These are phyloP conservation scores for Acanthochromis polyacanthus DNA, from an alignment of 2,113 vertebrate species.

Conservation along the genomic window DNA sequence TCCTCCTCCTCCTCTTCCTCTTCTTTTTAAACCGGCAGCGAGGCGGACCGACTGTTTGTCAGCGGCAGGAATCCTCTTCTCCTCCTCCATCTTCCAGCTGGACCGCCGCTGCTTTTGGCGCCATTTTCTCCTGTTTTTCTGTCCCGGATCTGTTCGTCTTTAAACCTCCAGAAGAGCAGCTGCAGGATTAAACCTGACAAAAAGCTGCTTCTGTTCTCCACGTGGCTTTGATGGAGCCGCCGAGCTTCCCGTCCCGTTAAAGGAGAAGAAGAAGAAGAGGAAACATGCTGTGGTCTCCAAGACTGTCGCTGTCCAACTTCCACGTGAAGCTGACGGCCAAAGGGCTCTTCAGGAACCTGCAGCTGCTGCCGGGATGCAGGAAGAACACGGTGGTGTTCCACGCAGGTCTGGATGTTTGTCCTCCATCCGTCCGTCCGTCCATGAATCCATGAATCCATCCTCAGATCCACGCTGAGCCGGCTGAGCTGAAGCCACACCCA, in stretches of 20 bases:
- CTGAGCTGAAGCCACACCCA: background rate
- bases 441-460: background rate
- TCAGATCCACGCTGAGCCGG: background rate
- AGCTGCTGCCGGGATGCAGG: constrained; percentile 89
- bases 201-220: background rate
- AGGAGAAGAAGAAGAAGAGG: no score
- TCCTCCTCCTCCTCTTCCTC: constrained; percentile 64
- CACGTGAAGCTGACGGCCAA: constrained; percentile 93
- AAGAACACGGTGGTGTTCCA: constrained; percentile 92
- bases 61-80: no score
- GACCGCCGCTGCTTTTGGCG: constrained; percentile 61
- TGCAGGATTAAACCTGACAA: background rate
- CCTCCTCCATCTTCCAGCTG: constrained; percentile 4
- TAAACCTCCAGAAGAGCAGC: background rate
- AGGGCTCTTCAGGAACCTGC: constrained; percentile 92
- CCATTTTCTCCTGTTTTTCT: constrained; percentile 52
- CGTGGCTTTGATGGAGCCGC: background rate
- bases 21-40: constrained; percentile 9
- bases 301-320: constrained; percentile 94
- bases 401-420: constrained; percentile 87
- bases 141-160: background rate
- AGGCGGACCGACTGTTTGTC: no score
- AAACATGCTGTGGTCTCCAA: constrained; percentile 91
- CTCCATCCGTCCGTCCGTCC: background rate
- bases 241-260: no score